Evolutionary conservation across 2,113 vertebrate species (phyloP).

Genomic region (Pithys albifrons): DNA sequence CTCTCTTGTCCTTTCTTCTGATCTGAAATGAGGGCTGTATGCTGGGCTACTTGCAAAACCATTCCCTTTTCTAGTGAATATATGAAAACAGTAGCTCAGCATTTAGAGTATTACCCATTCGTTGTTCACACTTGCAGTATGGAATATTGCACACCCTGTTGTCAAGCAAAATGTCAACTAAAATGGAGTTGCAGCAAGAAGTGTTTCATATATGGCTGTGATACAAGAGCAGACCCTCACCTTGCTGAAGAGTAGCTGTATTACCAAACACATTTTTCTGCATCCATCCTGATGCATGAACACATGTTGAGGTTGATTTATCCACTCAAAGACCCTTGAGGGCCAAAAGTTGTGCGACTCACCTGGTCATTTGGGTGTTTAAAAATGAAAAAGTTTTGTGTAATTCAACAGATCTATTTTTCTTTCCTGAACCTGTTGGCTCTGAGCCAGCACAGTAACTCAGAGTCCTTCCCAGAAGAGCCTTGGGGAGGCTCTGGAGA

Average conservation of each 20-base stretch:
- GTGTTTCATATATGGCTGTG: background rate
- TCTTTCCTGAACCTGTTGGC: background rate
- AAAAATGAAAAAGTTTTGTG: background rate
- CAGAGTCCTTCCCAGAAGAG: background rate
- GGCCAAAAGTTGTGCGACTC: background rate
- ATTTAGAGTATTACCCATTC: background rate
- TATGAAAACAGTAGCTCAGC: background rate
- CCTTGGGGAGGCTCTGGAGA: background rate
- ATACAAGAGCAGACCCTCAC: background rate
- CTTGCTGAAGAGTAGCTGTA: background rate
- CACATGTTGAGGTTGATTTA: background rate
- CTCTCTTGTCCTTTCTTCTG: background rate
- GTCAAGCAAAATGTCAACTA: background rate
- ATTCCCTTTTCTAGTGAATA: background rate
- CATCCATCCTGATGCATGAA: background rate
- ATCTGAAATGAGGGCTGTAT: background rate
- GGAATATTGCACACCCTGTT: background rate
- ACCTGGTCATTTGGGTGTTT: background rate
- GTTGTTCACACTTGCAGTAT: background rate
- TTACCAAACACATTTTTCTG: background rate
- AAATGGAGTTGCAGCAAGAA: background rate
- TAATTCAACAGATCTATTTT: background rate
- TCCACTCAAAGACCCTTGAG: background rate
- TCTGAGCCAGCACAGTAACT: background rate
- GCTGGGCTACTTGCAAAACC: background rate